Evolutionary conservation across 2,888 invertebrate genomes (phyloP), one percentile per base, ranked within the genome.

Genomic region (Tridacna crocea): DNA sequence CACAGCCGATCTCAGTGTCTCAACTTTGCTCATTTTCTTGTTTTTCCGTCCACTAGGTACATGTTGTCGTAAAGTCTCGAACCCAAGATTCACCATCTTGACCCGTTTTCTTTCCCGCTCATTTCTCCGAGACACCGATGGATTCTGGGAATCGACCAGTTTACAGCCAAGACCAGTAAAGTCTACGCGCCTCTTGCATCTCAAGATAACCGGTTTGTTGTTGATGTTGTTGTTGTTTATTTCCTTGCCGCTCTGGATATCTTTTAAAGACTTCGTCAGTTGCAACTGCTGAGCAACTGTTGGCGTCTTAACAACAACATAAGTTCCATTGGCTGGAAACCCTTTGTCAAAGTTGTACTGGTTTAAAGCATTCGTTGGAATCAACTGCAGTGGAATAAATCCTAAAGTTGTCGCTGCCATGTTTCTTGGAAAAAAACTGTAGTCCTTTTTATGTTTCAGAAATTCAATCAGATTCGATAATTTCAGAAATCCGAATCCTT

Each of bases 51-150:
- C 91, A 51, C 83, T 88, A 0, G 94, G 94, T 8, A 94, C 92
- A 83, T 94, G 93, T 77, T 93, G 92, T 51, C 93, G 79, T 51
- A 94, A 85, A 0, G 91, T 90, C 60, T 92, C 92, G 83, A 94
- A 94, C 17, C 93, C 93, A 74, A 90, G 83, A 82, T 94, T 94
- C 63, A 94, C 93, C 88, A 98, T 98, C 95, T 98, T 98, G 89
- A 98, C 98, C 89, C 99, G 96, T 94, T 98, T 99, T 90, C 99
- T 95, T 95, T 99, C 99, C 60, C 99, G 96, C 46, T 98, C 98
- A 95, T 99, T 99, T 91, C 99, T 96, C 76, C 98, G 95, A 0
- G 97, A 98, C 26, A 94, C 93, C 10, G 98, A 97, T 48, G 98
- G 97, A 24, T 97, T 97, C n/a, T 90, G 90, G 0, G 90, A 88